Evolutionary conservation across 2,888 invertebrate genomes (phyloP).

Genomic region (Nomada fabriciana): DNA sequence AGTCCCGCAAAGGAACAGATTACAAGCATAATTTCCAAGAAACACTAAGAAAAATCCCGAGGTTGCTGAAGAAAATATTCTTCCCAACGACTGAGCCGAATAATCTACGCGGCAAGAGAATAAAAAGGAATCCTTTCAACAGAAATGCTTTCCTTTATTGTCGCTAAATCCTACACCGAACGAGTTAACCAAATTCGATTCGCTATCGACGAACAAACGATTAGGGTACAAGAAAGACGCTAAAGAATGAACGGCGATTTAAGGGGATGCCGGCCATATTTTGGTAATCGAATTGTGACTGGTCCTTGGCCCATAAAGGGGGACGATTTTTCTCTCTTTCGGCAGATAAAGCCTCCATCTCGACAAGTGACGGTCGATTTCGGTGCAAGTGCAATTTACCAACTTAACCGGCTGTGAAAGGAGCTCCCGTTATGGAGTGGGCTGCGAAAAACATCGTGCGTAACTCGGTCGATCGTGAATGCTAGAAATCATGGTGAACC

Average conservation of each 20-base stretch:
- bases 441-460: slow-evolving; percentile 1
- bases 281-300: neutral
- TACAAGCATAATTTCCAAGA: too few species aligned
- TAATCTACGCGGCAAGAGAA: neutral
- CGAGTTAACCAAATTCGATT: neutral
- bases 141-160: neutral
- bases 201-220: neutral
- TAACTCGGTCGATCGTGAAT: neutral
- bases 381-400: slow-evolving; percentile 39
- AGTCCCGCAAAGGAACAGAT: too few species aligned
- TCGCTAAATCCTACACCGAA: neutral
- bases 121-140: neutral
- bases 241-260: neutral
- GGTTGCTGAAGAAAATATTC: neutral
- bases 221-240: neutral
- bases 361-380: slow-evolving; percentile 20
- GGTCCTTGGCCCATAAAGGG: neutral
- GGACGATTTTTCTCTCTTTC: neutral
- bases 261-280: neutral
- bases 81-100: too few species aligned
- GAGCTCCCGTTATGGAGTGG: neutral
- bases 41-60: neutral
- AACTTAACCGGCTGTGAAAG: slow-evolving; percentile 54
- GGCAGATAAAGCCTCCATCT: neutral
- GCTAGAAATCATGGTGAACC: neutral